Conservation (phyloP, 2,797 vertebrate genomes). For the Squalus acanthias region DNA sequence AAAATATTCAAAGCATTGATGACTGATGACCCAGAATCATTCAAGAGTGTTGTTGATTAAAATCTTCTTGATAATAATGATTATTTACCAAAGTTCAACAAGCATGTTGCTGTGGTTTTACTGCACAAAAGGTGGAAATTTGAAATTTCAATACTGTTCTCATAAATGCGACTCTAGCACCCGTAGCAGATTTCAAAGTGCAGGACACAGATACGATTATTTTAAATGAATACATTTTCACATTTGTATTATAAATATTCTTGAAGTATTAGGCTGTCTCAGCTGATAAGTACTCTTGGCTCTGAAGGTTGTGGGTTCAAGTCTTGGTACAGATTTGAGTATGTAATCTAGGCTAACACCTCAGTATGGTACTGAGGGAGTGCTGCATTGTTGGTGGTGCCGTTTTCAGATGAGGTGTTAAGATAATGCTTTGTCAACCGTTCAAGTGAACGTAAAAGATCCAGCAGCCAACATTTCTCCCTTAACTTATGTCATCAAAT, state of each 20-base stretch:
- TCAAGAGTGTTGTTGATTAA: neutral
- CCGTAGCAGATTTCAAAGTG: neutral
- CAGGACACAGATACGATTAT: neutral
- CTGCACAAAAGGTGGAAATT: neutral
- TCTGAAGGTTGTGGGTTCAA: neutral
- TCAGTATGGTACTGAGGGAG: neutral
- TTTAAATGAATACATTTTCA: neutral
- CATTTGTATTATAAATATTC: neutral
- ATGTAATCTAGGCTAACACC: no score
- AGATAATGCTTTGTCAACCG: neutral
- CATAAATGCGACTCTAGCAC: neutral
- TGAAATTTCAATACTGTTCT: neutral
- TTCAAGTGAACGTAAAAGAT: neutral
- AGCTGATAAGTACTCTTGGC: neutral
- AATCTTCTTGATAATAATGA: neutral
- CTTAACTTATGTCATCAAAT: neutral
- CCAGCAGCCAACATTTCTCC: neutral
- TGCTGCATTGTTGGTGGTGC: neutral
- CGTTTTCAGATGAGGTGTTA: neutral
- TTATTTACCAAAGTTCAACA: neutral
- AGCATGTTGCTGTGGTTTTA: neutral
- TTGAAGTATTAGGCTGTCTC: neutral
- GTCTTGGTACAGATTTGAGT: no score
- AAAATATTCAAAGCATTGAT: neutral
- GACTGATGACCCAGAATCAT: neutral